Base-by-base conservation (phyloP, 1,140 invertebrate genomes). In the Drosophila funebris region DNA sequence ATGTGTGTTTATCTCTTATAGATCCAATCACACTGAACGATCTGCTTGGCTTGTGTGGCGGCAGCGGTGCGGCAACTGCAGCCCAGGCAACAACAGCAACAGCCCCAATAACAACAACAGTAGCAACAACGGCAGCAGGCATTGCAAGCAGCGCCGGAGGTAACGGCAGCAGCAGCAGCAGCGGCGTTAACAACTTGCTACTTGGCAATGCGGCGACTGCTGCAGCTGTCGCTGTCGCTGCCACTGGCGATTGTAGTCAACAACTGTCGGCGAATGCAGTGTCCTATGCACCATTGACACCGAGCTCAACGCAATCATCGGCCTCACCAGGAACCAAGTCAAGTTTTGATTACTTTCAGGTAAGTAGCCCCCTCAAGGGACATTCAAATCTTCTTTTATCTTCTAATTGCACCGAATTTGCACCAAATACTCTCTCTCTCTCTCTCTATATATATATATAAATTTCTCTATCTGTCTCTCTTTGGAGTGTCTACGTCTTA, bases 261-360 rank as follows among this genome's bases (percentile, higher is more conserved):
- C 64, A 91, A 79, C 66, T 80, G 52, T 82, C 78, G 36, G 61
- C 81, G 31, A 78, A 71, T 70, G 71, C 83, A 37, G 74, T 79
- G 11, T 61, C 58, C 44, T 85, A 85, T 68, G 75, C 87, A 52
- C 87, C 90, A n/a, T 66, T 91, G 13, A 91, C 89, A 54, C 90
- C 90, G 36, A 91, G 85, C 58, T 91, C 90, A 46, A 90, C 89
- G 16, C 85, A 90, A 60, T 91, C 90, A 8, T 91, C 90, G 56
- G 81, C 84, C 37, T 91, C 90, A 39, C 90, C 90, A 22, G 90
- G 89, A 52, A 90, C 76, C 41, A 90, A 85, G 70, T 88, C 90
- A 24, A 90, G 73, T 64, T 91, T 90, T 61, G 90, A 91, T 71
- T 87, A 84, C 56, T 91, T 91, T 85, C 90, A 91, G 80, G 90